Conservation (phyloP, 2,888 invertebrate genomes). For the Mesorhabditis spiculigera region DNA sequence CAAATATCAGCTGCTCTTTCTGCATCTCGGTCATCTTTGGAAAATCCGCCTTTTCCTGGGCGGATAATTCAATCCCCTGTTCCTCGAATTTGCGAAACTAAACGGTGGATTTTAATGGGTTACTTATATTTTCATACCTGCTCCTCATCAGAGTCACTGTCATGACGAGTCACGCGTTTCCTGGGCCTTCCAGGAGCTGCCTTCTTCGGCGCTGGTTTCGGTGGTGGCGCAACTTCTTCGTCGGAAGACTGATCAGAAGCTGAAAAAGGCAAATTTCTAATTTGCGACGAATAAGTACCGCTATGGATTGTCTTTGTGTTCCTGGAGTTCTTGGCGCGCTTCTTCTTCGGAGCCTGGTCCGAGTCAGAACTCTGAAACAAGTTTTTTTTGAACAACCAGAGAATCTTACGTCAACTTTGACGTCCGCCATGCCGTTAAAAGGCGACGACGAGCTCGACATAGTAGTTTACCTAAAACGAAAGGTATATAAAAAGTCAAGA, state of each 20-base stretch:
- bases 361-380: conserved; percentile 2
- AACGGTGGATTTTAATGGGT: not conserved
- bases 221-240: no score
- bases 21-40: conserved; percentile 93
- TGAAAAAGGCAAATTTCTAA: no score
- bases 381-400: no score
- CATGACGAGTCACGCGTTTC: not conserved
- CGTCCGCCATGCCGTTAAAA: no score
- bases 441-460: no score
- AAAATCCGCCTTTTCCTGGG: conserved; percentile 77
- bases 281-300: not conserved
- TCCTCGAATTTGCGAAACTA: not conserved
- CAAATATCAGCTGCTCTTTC: conserved; percentile 92
- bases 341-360: not conserved
- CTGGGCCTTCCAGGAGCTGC: no score
- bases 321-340: not conserved
- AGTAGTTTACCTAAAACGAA: no score
- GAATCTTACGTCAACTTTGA: no score
- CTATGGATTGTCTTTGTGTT: not conserved
- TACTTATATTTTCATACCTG: not conserved
- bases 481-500: no score
- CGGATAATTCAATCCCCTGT: not conserved
- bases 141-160: conserved; percentile 1
- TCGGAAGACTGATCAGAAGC: no score
- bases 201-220: no score